Evolutionary conservation across 2,888 invertebrate genomes (phyloP).

Genomic region (Caenorhabditis imperialis): DNA sequence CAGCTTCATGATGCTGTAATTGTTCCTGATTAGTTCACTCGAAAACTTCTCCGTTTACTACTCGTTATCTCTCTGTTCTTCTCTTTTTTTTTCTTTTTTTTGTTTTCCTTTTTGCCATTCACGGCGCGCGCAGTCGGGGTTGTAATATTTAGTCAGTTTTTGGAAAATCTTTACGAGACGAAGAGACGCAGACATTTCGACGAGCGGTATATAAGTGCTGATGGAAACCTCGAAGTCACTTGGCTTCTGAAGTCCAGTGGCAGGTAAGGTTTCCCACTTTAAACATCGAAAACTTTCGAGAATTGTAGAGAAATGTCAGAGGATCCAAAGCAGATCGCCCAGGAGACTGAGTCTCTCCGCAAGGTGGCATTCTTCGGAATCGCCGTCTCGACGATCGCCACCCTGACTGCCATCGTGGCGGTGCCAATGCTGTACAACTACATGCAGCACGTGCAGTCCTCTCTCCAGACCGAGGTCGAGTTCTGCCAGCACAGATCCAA

Average conservation of each 20-base stretch:
- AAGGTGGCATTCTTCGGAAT: slow-evolving; percentile 67
- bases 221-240: slow-evolving; percentile 24
- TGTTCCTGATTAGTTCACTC: slow-evolving; percentile 51
- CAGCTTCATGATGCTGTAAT: slow-evolving; percentile 26
- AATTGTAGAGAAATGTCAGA: slow-evolving; percentile 37
- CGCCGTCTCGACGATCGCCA: slow-evolving; percentile 68
- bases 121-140: slow-evolving; percentile 20
- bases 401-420: slow-evolving; percentile 66
- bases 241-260: slow-evolving; percentile 49
- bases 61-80: slow-evolving; percentile 28
- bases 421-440: slow-evolving; percentile 72
- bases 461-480: slow-evolving; percentile 65
- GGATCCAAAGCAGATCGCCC: slow-evolving; percentile 58
- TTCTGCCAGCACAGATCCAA: slow-evolving; percentile 67
- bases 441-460: slow-evolving; percentile 69
- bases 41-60: slow-evolving; percentile 25
- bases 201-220: slow-evolving; percentile 34
- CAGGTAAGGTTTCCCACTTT: slow-evolving; percentile 41
- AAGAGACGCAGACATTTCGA: slow-evolving; percentile 19
- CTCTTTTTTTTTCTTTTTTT: slow-evolving; percentile 24
- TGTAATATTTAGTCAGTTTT: slow-evolving; percentile 52
- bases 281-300: background rate
- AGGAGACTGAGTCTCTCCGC: slow-evolving; percentile 60
- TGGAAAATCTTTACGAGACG: slow-evolving; percentile 8
- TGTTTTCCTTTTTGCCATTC: slow-evolving; percentile 33